phyloP scores from a whole-genome alignment of 2,888 invertebrate genomes.

The Spilosoma lubricipeda region DNA sequence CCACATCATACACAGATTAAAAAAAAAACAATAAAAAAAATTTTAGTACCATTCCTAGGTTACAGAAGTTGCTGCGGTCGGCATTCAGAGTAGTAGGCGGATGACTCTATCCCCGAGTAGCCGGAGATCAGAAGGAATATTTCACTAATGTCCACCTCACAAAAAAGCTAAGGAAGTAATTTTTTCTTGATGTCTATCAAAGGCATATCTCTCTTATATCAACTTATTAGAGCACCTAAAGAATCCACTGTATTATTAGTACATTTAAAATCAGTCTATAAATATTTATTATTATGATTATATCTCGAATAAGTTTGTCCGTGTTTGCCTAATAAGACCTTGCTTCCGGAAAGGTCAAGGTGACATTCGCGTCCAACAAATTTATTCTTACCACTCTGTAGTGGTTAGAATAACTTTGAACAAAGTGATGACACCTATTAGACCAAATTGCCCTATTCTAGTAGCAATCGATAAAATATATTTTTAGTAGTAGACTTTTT shows the following conservation, averaged over 20 bases:
- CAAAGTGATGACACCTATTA: conserved; percentile 67
- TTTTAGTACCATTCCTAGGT: no score
- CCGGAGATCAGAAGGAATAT: no score
- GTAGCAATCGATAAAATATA: conserved; percentile 48
- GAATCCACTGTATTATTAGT: background rate
- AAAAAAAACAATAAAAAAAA: no score
- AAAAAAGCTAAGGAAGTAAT: no score
- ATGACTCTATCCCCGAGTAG: no score
- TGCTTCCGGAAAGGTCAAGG: conserved; percentile 77
- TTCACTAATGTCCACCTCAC: no score
- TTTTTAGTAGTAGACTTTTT: background rate
- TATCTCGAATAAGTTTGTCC: conserved; percentile 36
- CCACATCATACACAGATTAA: no score
- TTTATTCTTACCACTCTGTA: conserved; percentile 53
- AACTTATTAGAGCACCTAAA: background rate
- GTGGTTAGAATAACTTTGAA: conserved; percentile 23
- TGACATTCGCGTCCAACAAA: conserved; percentile 67
- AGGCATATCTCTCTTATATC: background rate
- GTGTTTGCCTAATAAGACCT: conserved; percentile 65
- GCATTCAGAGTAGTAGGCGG: no score
- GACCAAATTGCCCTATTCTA: conserved; percentile 51
- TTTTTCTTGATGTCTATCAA: background rate
- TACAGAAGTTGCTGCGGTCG: no score
- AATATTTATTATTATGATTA: conserved; percentile 31
- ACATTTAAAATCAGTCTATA: conserved; percentile 8